Conservation (phyloP, 1,140 invertebrate species). For the Saccostrea glomerata region DNA sequence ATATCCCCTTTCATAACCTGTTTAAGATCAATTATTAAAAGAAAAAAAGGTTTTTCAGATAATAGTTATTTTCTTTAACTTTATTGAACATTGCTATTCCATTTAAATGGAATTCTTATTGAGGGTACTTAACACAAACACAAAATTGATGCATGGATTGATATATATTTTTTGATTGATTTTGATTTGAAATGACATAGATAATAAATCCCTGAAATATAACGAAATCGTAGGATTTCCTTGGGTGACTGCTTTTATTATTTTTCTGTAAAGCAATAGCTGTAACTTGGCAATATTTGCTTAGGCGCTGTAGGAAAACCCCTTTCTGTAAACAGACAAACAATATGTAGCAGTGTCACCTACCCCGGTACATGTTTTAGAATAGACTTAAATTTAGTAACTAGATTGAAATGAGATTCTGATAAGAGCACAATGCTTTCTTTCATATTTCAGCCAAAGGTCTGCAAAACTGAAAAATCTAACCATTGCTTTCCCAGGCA, state of each 20-base stretch:
- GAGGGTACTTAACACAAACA: too few relatives aligned
- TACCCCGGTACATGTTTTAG: background rate
- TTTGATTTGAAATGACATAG: too few relatives aligned
- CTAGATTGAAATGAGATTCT: conserved; percentile 15
- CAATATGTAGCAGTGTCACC: background rate
- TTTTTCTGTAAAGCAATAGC: conserved; percentile 7
- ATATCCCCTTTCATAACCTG: too few relatives aligned
- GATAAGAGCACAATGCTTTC: conserved; percentile 16
- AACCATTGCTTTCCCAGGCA: conserved; percentile 14
- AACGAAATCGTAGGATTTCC: too few relatives aligned
- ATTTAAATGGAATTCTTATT: too few relatives aligned
- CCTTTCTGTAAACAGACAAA: background rate
- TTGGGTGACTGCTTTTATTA: conserved; percentile 24
- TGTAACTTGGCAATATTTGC: background rate
- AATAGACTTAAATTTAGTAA: background rate
- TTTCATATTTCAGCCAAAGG: conserved; percentile 16
- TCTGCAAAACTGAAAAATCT: background rate
- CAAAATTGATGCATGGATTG: too few relatives aligned
- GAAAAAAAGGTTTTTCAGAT: too few relatives aligned
- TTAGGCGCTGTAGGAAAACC: background rate
- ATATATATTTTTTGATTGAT: too few relatives aligned
- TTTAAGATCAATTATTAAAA: too few relatives aligned
- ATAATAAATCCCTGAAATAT: too few relatives aligned
- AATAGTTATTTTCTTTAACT: too few relatives aligned
- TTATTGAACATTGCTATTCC: too few relatives aligned